Base-by-base conservation (phyloP, 2,888 invertebrate species). In the Archaeoteleia sp. region DNA sequence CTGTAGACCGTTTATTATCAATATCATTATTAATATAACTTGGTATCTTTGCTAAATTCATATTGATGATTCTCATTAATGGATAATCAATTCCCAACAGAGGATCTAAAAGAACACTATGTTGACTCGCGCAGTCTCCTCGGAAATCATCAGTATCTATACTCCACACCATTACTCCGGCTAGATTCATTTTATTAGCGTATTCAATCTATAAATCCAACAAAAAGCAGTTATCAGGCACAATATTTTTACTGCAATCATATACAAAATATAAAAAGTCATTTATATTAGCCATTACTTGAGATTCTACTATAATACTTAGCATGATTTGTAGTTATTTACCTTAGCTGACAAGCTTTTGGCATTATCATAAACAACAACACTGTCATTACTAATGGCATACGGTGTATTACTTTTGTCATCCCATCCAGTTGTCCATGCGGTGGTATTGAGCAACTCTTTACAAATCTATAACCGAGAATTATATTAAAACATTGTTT, bases 151-250 rank as follows among this genome's bases (percentile, higher is more conserved):
- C 95, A 0, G 94, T 95, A 82, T 95, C 95, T 27, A 95, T 90
- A 27, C 94, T 93, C 95, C 95, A 95, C 2, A 95, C 90, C 95
- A 95, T 95, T 0, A 92, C 89, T 1, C 95, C 95, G 0, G 91
- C 93, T 0, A 96, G 85, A 1, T 74, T 69, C 51, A 72, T 72
- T 34, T 76, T 53, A 10, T 69, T 67, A 1, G 71, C 78, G 35
- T 74, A 78, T 10, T 77, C 69, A 9, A 79, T 49, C 82, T 82
- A 32, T 10, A 9, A 29, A 35, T 35, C 1, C 7, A 13, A 12
- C 3, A 10, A 10, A 40, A 25, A 20, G n/a, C 9, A 20, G 12
- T 29, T 1, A 8, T 6, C 13, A 12, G 10, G 6, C 34, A 34
- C 6, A 9, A 12, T 34, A 34, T 30, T 30, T 3, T 34, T 7